These are phyloP conservation scores for Arctia plantaginis DNA, from an alignment of 2,888 invertebrate genomes.

Conservation along the genomic window DNA sequence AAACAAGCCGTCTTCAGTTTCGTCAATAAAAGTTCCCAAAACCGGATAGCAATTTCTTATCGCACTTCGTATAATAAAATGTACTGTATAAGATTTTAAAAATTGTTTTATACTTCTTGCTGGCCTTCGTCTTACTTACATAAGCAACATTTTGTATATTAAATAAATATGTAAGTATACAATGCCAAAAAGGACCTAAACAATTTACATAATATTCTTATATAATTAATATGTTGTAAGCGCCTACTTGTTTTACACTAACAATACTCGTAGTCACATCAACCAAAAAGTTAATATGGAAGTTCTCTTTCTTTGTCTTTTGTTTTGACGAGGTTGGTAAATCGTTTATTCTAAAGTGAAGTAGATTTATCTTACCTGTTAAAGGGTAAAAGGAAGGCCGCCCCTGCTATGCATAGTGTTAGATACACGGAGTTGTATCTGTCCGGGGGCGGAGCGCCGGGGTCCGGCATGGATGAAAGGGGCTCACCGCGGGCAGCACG, in stretches of 20 bases:
- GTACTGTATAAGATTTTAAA: too few relatives aligned
- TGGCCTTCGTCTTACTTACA: not conserved
- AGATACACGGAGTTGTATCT: slow-evolving; percentile 90
- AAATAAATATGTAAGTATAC: not conserved
- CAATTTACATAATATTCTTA: not conserved
- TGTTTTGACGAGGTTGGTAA: not conserved
- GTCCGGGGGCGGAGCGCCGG: slow-evolving; percentile 90
- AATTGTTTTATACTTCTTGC: too few relatives aligned
- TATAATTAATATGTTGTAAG: not conserved
- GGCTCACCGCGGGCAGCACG: slow-evolving; percentile 85
- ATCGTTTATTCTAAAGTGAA: not conserved
- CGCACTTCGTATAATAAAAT: too few relatives aligned
- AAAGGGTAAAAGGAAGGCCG: slow-evolving; percentile 96
- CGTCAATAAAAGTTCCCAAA: too few relatives aligned
- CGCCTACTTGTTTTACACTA: not conserved
- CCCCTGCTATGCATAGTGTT: slow-evolving; percentile 93
- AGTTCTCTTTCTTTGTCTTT: not conserved
- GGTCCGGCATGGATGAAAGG: slow-evolving; percentile 66
- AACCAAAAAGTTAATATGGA: not conserved
- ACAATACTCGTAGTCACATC: not conserved
- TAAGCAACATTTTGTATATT: not conserved
- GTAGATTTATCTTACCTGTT: slow-evolving; percentile 89
- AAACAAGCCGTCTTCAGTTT: too few relatives aligned
- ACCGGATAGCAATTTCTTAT: not conserved
- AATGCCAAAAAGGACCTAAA: not conserved